Percentiles rank a stretch among this genome's conserved stretches.
phyloP scores from a whole-genome alignment of 1,140 invertebrate genomes.

The Onthophagus taurus region DNA sequence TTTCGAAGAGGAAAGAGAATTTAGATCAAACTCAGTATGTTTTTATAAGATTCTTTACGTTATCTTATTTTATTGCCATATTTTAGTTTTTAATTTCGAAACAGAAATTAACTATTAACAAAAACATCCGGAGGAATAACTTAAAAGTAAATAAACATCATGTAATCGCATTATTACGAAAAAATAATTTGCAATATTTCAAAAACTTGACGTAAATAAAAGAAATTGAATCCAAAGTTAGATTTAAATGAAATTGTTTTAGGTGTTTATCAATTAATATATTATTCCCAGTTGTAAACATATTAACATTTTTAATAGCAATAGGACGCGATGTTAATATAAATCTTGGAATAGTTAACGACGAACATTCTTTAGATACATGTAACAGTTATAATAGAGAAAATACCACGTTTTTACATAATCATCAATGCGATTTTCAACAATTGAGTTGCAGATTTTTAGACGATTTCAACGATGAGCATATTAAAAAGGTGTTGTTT shows the following conservation, averaged over 20 bases:
- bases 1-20: no score
- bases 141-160: constrained; percentile 17
- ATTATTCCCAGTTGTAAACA: constrained; percentile 69
- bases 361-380: constrained; percentile 47
- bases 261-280: constrained; percentile 72
- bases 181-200: constrained; percentile 30
- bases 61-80: no score
- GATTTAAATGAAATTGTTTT: constrained; percentile 33
- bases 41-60: no score
- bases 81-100: neutral
- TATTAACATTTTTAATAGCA: constrained; percentile 68
- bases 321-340: constrained; percentile 71
- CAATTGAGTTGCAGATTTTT: constrained; percentile 51
- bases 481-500: constrained; percentile 36
- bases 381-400: constrained; percentile 32
- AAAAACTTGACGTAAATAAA: constrained; percentile 24
- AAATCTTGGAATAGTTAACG: constrained; percentile 64
- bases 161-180: constrained; percentile 25
- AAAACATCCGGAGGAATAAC: neutral
- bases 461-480: constrained; percentile 39
- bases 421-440: constrained; percentile 40
- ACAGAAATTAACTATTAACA: constrained; percentile 9
- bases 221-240: no score
- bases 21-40: no score
- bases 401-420: constrained; percentile 23